These are phyloP conservation scores for Drosophila recens DNA, from an alignment of 2,888 invertebrate species.

Conservation along the genomic window DNA sequence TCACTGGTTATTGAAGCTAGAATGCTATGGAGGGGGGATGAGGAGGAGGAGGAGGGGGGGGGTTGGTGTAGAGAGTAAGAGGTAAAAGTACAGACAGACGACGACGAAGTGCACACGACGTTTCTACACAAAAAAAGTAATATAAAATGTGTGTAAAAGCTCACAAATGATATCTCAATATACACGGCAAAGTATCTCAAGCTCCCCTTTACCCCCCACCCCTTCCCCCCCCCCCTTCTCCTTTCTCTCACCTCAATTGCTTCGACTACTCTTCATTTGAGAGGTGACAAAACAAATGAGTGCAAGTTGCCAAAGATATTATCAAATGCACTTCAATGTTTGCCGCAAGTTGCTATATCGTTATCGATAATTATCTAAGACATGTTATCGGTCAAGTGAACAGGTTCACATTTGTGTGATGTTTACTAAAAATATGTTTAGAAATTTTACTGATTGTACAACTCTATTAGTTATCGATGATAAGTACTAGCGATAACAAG, in stretches of 20 bases:
- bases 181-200: conserved; percentile 7
- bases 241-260: background rate
- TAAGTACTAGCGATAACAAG: background rate
- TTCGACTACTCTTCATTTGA: background rate
- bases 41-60: background rate
- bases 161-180: conserved; percentile 37
- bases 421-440: background rate
- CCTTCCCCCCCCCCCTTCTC: too few relatives aligned
- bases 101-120: conserved; percentile 15
- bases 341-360: background rate
- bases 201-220: background rate
- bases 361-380: conserved; percentile 8
- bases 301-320: conserved; percentile 8
- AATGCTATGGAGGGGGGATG: conserved; percentile 7
- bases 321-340: background rate
- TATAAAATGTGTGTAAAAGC: conserved; percentile 30
- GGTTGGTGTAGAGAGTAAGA: background rate
- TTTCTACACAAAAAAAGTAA: conserved; percentile 32
- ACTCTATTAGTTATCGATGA: background rate
- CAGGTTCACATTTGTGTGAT: background rate
- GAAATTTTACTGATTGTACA: background rate
- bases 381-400: background rate
- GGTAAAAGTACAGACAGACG: conserved; percentile 22
- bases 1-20: conserved; percentile 53
- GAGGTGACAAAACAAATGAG: background rate